A percentile compares a stretch with the other conserved stretches of the same genome.
phyloP scores from a whole-genome alignment of 1,140 invertebrate species.

The Neodiprion fabricii region DNA sequence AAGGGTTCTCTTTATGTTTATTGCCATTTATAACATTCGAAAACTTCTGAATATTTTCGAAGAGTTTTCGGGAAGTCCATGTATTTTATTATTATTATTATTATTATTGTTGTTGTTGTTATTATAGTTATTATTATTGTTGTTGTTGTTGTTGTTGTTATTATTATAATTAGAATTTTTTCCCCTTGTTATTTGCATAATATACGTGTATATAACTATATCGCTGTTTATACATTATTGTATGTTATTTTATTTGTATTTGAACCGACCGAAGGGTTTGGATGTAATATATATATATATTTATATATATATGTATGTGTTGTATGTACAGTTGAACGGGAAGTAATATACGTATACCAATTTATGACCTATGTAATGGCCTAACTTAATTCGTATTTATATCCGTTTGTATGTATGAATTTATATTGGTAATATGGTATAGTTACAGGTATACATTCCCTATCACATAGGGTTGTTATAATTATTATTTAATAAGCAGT shows the following conservation, averaged over 20 bases:
- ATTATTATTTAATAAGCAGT: neutral
- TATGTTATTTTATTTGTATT: neutral
- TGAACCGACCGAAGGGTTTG: neutral
- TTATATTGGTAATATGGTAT: too few relatives aligned
- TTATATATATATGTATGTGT: too few relatives aligned
- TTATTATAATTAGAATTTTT: too few relatives aligned
- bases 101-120: too few relatives aligned
- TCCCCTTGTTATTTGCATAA: too few relatives aligned
- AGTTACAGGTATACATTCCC: neutral
- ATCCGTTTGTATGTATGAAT: too few relatives aligned
- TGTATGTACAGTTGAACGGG: too few relatives aligned
- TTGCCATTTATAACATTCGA: slow-evolving; percentile 4
- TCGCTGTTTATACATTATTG: neutral
- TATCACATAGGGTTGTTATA: neutral
- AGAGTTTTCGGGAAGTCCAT: neutral
- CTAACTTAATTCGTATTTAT: too few relatives aligned
- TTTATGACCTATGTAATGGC: too few relatives aligned
- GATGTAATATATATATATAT: too few relatives aligned
- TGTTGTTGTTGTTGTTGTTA: too few relatives aligned
- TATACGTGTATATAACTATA: neutral
- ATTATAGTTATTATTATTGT: too few relatives aligned
- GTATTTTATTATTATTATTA: neutral
- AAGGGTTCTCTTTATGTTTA: neutral
- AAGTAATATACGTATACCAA: neutral
- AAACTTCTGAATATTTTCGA: neutral